Evolutionary conservation across 2,888 invertebrate species (phyloP).

Genomic region (Apeira syringaria): DNA sequence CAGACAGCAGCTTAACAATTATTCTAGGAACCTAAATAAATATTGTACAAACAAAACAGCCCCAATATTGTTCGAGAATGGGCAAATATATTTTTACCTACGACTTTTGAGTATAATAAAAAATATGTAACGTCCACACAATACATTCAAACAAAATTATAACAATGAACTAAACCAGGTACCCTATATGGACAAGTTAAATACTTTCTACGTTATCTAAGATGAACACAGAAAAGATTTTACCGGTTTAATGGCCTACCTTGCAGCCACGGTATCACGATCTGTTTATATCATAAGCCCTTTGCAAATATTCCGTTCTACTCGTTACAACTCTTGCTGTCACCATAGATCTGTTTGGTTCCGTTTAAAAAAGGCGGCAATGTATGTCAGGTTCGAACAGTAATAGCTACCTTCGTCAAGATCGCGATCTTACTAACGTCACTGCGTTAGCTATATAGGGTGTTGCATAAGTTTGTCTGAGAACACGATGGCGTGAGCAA

Average conservation of each 20-base stretch:
- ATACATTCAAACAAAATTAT: no score
- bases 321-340: conserved; percentile 4
- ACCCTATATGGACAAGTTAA: not conserved
- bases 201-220: conserved; percentile 4
- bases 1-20: no score
- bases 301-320: not conserved
- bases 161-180: not conserved
- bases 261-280: no score
- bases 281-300: no score
- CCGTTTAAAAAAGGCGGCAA: conserved; percentile 6
- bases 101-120: no score
- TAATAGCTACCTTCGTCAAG: not conserved
- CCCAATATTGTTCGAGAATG: no score
- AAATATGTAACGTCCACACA: no score
- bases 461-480: conserved; percentile 19
- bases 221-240: not conserved
- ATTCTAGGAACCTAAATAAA: no score
- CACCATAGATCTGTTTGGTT: not conserved
- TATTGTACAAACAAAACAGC: no score
- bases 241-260: not conserved
- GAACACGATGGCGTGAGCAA: conserved; percentile 22
- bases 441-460: not conserved
- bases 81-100: no score
- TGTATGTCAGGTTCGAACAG: conserved; percentile 2
- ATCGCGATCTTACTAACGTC: not conserved